Evolutionary conservation across 1,140 invertebrate species (phyloP).

Genomic region (Drosophila varians): DNA sequence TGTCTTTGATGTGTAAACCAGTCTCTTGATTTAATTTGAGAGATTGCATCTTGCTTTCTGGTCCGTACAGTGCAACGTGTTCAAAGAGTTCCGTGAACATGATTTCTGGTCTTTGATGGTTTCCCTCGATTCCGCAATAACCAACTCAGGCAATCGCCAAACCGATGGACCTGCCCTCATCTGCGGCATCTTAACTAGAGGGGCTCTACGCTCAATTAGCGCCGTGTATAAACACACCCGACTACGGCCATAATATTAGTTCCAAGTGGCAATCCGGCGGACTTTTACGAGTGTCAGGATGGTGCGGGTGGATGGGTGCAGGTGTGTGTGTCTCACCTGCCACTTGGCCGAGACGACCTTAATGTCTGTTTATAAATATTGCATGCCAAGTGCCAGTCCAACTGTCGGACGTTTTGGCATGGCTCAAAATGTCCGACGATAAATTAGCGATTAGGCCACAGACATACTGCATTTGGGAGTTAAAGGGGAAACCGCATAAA

Average conservation of each 20-base stretch:
- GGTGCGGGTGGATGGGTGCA: neutral
- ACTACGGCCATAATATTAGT: slow-evolving; percentile 39
- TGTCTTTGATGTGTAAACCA: neutral
- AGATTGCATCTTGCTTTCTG: neutral
- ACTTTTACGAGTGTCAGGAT: slow-evolving; percentile 22
- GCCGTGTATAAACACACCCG: slow-evolving; percentile 32
- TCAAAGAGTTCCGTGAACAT: slow-evolving; percentile 3
- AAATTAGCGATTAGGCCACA: slow-evolving; percentile 55
- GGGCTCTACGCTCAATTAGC: slow-evolving; percentile 54
- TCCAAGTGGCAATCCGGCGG: slow-evolving; percentile 42
- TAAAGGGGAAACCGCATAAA: neutral
- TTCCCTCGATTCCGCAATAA: slow-evolving; percentile 3
- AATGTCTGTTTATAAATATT: slow-evolving; percentile 65
- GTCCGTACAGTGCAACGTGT: neutral
- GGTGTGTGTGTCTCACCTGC: slow-evolving; percentile 31
- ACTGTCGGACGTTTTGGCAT: slow-evolving; percentile 35
- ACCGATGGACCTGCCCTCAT: slow-evolving; percentile 9
- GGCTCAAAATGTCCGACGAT: slow-evolving; percentile 48
- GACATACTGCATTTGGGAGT: neutral
- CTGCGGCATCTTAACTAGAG: slow-evolving; percentile 23
- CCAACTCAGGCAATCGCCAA: slow-evolving; percentile 2
- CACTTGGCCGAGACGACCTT: slow-evolving; percentile 53
- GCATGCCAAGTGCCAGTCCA: slow-evolving; percentile 24
- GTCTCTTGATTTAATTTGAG: neutral
- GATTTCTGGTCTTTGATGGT: slow-evolving; percentile 18